phyloP scores from a whole-genome alignment of 2,797 vertebrate genomes.

The Apogon hyalosoma region DNA sequence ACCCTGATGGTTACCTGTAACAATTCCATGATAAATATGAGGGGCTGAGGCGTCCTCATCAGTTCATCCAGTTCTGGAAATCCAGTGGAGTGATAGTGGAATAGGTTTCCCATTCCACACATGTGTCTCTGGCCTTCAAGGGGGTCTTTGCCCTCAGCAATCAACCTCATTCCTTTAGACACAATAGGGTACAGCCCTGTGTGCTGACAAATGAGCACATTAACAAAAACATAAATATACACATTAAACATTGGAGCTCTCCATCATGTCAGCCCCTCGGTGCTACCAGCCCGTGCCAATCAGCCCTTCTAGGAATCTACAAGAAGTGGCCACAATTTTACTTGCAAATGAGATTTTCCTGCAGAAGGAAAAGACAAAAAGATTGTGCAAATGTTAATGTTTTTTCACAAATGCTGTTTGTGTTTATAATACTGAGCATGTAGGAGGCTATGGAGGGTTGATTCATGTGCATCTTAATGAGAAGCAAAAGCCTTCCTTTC shows the following conservation, averaged over 20 bases:
- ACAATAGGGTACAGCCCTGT: conserved; percentile 90
- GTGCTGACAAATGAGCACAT: conserved; percentile 81
- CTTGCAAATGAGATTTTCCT: conserved; percentile 64
- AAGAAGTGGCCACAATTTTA: conserved; percentile 59
- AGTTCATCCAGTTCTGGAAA: conserved; percentile 90
- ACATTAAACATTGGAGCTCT: conserved; percentile 19
- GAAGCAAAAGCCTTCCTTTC: conserved; percentile 28
- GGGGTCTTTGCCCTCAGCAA: conserved; percentile 89
- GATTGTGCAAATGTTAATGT: conserved; percentile 21
- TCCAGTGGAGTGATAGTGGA: conserved; percentile 90
- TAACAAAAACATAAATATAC: conserved; percentile 29
- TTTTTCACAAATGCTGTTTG: conserved; percentile 28
- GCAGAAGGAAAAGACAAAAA: conserved; percentile 37
- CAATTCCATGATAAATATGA: conserved; percentile 93
- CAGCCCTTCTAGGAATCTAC: conserved; percentile 28
- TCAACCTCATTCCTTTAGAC: conserved; percentile 89
- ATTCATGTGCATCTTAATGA: conserved; percentile 59
- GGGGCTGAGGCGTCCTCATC: conserved; percentile 87
- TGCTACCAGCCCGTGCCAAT: conserved; percentile 47
- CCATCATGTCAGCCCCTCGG: conserved; percentile 41
- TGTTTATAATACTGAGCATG: conserved; percentile 53
- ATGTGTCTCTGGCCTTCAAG: conserved; percentile 90
- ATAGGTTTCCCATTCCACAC: conserved; percentile 93
- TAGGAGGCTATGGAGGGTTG: conserved; percentile 47
- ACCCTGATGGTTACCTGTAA: conserved; percentile 79